A percentile compares a stretch with the other conserved stretches of the same genome.
Conservation (phyloP, 2,113 vertebrate genomes). For the Condylura cristata region DNA sequence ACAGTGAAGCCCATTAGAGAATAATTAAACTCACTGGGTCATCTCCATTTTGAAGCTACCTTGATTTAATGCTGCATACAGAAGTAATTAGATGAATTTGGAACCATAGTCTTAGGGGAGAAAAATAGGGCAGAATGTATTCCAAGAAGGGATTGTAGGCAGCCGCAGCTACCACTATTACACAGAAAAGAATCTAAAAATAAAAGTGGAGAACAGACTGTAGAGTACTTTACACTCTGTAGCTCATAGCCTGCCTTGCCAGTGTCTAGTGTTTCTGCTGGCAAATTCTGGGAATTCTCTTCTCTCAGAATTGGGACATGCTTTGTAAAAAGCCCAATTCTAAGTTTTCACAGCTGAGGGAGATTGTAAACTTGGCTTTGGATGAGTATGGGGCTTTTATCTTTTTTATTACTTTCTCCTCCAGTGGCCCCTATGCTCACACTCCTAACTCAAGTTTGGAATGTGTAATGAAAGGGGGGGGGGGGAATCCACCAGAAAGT, state of each 20-base stretch:
- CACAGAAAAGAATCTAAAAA: constrained; percentile 62
- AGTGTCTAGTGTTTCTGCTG: constrained; percentile 37
- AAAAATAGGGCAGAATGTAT: constrained; percentile 65
- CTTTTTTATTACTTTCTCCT: background rate
- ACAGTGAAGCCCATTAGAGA: constrained; percentile 52
- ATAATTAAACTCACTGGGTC: constrained; percentile 70
- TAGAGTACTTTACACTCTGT: constrained; percentile 49
- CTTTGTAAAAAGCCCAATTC: constrained; percentile 49
- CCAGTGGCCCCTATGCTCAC: background rate
- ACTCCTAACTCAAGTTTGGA: constrained; percentile 32
- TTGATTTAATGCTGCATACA: constrained; percentile 63
- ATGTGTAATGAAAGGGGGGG: constrained; percentile 40
- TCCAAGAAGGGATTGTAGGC: constrained; percentile 49
- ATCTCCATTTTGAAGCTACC: constrained; percentile 69
- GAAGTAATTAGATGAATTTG: constrained; percentile 73
- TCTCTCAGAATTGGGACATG: constrained; percentile 26
- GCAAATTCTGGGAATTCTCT: constrained; percentile 52
- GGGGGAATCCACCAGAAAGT: constrained; percentile 4
- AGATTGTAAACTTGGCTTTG: constrained; percentile 33
- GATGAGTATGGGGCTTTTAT: background rate
- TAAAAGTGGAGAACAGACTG: constrained; percentile 49
- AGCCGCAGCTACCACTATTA: constrained; percentile 50
- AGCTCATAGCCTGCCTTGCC: constrained; percentile 19
- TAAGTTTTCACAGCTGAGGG: constrained; percentile 46
- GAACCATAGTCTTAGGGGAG: constrained; percentile 60